Evolutionary conservation across 2,797 vertebrate genomes (phyloP), one percentile per base, ranked within the genome.

Genomic region (Ibycter americanus): DNA sequence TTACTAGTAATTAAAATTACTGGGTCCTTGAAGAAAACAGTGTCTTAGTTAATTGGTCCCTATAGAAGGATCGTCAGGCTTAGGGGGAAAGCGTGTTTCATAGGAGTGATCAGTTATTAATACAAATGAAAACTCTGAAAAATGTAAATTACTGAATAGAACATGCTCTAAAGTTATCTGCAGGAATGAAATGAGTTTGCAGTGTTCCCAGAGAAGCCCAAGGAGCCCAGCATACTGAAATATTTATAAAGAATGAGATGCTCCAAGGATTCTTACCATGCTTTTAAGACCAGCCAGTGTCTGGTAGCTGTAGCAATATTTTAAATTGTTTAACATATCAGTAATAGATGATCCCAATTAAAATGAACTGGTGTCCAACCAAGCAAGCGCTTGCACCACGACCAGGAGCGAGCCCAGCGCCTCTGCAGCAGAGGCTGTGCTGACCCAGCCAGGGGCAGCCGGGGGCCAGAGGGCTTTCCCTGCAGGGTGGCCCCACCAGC

Each of bases 1-100:
- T 93, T 70, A 94, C 79, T 83, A 76, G 72, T 93, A 96, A 97
- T 96, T 97, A 96, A 97, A 97, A 96, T 95, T 89, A 96, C 91
- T 96, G 73, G 40, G 89, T 94, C 87, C 92, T 87, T 93, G 62
- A 95, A 93, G 95, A 86, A 95, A 97, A 96, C 66, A 83, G 44
- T 89, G 47, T 92, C 82, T 77, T 79, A 73, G 63, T 92, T 97
- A 97, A 98, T 96, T 97, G 94, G 83, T 94, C 96, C 97, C 92
- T 65, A 51, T 19, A 89, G 81, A 95, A 94, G 73, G 82, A 96
- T 94, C 89, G 96, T 83, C 63, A 86, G 77, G 78, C 95, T 95
- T 81, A 85, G 71, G 91, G 73, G 82, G 70, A 87, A 97, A 95
- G 56, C 1, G 1, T 72, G 71, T 83, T 96, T 95, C 91, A 89